phyloP scores from a whole-genome alignment of 2,113 vertebrate genomes.

The Rhinolophus sinicus region DNA sequence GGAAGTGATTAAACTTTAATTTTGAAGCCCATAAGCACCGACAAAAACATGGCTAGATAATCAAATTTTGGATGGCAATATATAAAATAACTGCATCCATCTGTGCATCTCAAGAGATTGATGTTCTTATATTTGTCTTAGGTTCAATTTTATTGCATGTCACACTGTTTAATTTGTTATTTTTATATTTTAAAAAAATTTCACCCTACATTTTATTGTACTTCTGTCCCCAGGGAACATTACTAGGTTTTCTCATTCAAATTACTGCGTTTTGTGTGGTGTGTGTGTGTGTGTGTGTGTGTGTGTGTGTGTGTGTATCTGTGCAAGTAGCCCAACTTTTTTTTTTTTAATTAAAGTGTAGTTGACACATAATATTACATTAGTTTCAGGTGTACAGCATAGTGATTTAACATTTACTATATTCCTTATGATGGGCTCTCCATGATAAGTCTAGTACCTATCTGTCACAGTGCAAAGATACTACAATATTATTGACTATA shows the following conservation, averaged over 20 bases:
- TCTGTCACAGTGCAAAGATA: background rate
- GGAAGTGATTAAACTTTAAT: slow-evolving; percentile 19
- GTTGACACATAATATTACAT: background rate
- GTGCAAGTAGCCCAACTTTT: background rate
- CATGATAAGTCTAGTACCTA: background rate
- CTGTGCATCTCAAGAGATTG: background rate
- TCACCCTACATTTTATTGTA: background rate
- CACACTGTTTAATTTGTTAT: background rate
- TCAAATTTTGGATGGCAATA: background rate
- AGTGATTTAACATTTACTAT: background rate
- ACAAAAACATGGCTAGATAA: background rate
- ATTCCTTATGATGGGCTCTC: background rate
- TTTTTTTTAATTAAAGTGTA: background rate
- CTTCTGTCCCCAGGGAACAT: background rate
- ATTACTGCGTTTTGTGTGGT: background rate
- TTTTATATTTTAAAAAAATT: background rate
- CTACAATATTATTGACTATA: background rate
- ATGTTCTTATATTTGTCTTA: background rate
- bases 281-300: too few relatives aligned
- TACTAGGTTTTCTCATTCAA: background rate
- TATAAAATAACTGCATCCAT: background rate
- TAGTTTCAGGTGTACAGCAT: background rate
- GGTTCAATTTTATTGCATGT: slow-evolving; percentile 36
- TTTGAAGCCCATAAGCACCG: background rate
- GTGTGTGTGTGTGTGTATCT: background rate